Conservation (phyloP, 2,797 vertebrate species). For the Pseudochaenichthys georgianus region DNA sequence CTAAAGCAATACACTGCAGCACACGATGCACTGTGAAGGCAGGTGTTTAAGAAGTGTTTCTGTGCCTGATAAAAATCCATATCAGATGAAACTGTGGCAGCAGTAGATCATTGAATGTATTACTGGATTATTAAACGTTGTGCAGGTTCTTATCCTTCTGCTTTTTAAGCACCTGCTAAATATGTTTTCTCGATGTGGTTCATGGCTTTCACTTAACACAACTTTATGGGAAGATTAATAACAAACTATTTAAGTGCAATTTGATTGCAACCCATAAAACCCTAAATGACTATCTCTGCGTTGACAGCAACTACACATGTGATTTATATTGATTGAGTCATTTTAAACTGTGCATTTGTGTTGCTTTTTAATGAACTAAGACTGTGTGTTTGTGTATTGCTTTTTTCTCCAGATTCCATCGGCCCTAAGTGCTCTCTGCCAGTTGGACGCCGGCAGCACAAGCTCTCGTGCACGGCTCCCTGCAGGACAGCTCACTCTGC, state of each 20-base stretch:
- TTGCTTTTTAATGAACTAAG: background rate
- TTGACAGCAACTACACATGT: background rate
- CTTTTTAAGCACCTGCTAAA: background rate
- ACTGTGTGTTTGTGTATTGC: slow-evolving; percentile 20
- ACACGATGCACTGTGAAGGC: background rate
- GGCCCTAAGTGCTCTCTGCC: slow-evolving; percentile 73
- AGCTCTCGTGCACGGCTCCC: slow-evolving; percentile 35
- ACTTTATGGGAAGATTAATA: too few relatives aligned
- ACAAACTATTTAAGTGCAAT: too few relatives aligned
- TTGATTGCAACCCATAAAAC: too few relatives aligned
- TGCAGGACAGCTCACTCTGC: slow-evolving; percentile 34
- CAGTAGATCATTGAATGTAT: background rate
- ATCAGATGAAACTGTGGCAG: background rate
- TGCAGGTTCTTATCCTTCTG: background rate
- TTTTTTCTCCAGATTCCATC: slow-evolving; percentile 83
- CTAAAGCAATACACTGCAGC: background rate
- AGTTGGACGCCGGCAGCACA: slow-evolving; percentile 36
- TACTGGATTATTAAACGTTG: background rate
- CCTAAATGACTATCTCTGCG: background rate
- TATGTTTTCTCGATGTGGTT: background rate
- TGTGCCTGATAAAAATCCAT: background rate
- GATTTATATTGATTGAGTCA: background rate
- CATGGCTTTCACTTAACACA: background rate
- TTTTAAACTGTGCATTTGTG: background rate
- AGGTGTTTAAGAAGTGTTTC: background rate